These are phyloP conservation scores for Trypoxylon attenuatum DNA, from an alignment of 2,888 invertebrate genomes.

Conservation along the genomic window DNA sequence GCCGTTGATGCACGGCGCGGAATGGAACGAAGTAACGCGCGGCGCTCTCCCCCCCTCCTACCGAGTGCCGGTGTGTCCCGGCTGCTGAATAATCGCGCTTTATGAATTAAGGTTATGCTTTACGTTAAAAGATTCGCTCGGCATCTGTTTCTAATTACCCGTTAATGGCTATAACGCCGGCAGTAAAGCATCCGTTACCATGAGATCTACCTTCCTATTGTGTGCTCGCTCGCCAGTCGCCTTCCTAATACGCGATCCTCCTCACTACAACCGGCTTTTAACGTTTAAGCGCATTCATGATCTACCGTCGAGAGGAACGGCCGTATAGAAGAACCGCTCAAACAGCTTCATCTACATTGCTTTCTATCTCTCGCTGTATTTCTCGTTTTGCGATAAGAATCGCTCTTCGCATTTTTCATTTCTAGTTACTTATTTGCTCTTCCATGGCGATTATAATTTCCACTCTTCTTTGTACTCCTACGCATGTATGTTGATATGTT, in stretches of 20 bases:
- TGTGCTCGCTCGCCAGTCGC: conserved; percentile 12
- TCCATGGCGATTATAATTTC: no score
- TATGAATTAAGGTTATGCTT: conserved; percentile 75
- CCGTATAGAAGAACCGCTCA: neutral
- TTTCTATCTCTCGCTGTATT: no score
- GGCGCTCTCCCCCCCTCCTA: no score
- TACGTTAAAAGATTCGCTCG: conserved; percentile 74
- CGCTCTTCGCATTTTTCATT: no score
- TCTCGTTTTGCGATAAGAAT: no score
- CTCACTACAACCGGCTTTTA: conserved; percentile 5
- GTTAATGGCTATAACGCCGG: conserved; percentile 72
- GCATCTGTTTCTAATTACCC: conserved; percentile 75
- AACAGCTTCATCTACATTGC: no score
- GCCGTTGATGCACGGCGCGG: conserved; percentile 68
- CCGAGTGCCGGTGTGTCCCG: conserved; percentile 62
- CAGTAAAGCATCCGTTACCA: conserved; percentile 69
- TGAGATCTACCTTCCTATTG: conserved; percentile 56
- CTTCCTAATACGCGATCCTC: conserved; percentile 29
- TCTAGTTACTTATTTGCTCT: no score
- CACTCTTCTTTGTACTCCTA: no score
- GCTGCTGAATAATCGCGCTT: conserved; percentile 73
- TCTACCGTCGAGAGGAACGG: conserved; percentile 5
- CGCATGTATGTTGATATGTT: no score
- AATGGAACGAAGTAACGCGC: no score
- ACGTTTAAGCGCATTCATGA: conserved; percentile 33